Percentiles rank a stretch among this genome's conserved stretches.
Conservation (phyloP, 1,140 invertebrate species). For the Drosophila bocqueti region DNA sequence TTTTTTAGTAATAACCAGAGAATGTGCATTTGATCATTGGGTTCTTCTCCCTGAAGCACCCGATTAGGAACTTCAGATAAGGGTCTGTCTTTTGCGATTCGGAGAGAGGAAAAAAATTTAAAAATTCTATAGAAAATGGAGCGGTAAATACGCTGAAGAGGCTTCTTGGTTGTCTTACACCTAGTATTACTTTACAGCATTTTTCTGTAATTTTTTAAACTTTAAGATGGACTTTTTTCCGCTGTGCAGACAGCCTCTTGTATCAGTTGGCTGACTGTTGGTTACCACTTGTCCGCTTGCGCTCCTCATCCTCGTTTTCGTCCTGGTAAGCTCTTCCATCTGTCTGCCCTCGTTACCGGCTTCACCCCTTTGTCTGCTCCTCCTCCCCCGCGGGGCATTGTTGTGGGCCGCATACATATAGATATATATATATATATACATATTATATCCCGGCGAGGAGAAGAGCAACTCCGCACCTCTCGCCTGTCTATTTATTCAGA, state of each 20-base stretch:
- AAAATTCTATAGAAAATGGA: no score
- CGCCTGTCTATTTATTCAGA: constrained; percentile 39
- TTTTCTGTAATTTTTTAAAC: no score
- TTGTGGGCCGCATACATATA: constrained; percentile 17
- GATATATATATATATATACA: constrained; percentile 13
- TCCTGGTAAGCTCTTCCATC: constrained; percentile 45
- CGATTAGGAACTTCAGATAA: background rate
- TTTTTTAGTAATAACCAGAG: background rate
- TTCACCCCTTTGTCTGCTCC: background rate
- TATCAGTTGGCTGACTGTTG: constrained; percentile 72
- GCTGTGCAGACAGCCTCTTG: constrained; percentile 20
- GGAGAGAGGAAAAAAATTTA: background rate
- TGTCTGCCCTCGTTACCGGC: constrained; percentile 38
- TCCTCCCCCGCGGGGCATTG: constrained; percentile 17
- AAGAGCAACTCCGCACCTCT: constrained; percentile 34
- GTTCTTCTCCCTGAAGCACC: no score
- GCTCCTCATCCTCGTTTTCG: constrained; percentile 3
- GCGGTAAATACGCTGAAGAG: no score
- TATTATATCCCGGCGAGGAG: constrained; percentile 24
- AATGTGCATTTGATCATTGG: background rate
- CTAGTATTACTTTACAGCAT: no score
- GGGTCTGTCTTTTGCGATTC: background rate
- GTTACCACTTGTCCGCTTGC: constrained; percentile 69
- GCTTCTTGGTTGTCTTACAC: no score
- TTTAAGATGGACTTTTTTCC: background rate